A percentile compares a stretch with the other conserved stretches of the same genome.
Conservation (phyloP, 2,797 vertebrate species). For the Rhinogobio ventralis region DNA sequence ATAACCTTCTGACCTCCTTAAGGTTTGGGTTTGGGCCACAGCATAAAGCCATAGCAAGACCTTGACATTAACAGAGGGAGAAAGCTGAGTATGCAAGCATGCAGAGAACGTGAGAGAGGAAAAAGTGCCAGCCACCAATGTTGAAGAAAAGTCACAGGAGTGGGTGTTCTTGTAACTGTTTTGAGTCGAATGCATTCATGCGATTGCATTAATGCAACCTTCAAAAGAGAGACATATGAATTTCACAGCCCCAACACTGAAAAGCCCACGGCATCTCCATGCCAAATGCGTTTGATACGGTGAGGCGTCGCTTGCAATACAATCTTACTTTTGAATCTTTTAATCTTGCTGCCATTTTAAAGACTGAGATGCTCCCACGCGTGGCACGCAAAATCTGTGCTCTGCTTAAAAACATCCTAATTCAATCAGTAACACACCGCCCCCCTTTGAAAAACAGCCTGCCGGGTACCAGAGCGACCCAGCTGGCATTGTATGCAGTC, state of each 20-base stretch:
- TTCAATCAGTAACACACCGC: constrained; percentile 45
- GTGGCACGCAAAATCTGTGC: constrained; percentile 41
- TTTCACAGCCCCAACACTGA: constrained; percentile 36
- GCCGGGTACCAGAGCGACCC: constrained; percentile 37
- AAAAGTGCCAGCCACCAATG: constrained; percentile 33
- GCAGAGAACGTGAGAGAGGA: constrained; percentile 31
- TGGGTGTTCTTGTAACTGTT: constrained; percentile 44
- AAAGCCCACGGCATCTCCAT: constrained; percentile 30
- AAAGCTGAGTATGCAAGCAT: constrained; percentile 59
- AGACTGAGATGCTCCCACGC: constrained; percentile 43
- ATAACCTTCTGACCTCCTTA: constrained; percentile 58
- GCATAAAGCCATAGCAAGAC: constrained; percentile 56
- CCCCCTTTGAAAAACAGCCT: constrained; percentile 39
- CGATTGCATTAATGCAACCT: constrained; percentile 30
- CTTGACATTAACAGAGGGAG: constrained; percentile 61
- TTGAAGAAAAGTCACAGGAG: constrained; percentile 31
- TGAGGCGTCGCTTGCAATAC: constrained; percentile 20
- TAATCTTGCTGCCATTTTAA: constrained; percentile 45
- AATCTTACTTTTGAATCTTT: constrained; percentile 46
- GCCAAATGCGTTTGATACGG: constrained; percentile 29
- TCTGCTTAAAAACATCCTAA: constrained; percentile 47
- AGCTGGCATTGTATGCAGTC: constrained; percentile 35
- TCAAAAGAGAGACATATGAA: constrained; percentile 38
- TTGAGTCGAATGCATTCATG: constrained; percentile 40
- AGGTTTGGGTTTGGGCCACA: constrained; percentile 58